Percentiles rank a stretch among this genome's conserved stretches.
These are phyloP conservation scores for Eudasyphora cyanicolor DNA, from an alignment of 2,888 invertebrate genomes.

Conservation along the genomic window DNA sequence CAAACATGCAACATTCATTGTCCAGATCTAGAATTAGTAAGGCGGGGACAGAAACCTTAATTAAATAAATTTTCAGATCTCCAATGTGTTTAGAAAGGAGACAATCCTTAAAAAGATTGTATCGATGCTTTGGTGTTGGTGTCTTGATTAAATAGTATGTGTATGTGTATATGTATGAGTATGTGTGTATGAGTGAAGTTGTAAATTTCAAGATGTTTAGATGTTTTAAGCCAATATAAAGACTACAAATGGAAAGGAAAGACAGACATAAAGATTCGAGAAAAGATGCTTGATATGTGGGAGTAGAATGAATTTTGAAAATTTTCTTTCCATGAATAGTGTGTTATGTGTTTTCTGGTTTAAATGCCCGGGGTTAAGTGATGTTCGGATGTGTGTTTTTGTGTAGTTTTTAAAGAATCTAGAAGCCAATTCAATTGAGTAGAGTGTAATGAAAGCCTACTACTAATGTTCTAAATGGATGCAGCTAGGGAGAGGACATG, in stretches of 20 bases:
- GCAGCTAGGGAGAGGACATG: neutral
- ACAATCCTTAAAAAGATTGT: neutral
- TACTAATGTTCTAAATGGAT: slow-evolving; percentile 18
- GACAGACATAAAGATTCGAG: neutral
- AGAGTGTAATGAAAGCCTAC: slow-evolving; percentile 46
- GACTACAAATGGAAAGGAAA: slow-evolving; percentile 41
- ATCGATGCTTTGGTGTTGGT: neutral
- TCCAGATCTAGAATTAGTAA: neutral
- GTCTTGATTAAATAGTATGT: neutral
- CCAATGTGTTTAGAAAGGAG: neutral
- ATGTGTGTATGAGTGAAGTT: slow-evolving; percentile 38
- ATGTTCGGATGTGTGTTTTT: neutral
- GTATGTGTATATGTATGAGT: slow-evolving; percentile 24
- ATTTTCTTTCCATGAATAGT: neutral
- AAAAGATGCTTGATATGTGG: neutral
- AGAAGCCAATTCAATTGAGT: slow-evolving; percentile 51
- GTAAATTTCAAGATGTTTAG: slow-evolving; percentile 53
- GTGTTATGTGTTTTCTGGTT: neutral
- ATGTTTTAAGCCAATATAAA: slow-evolving; percentile 57
- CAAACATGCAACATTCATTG: slow-evolving; percentile 3
- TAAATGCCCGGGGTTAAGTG: neutral
- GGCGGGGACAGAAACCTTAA: neutral
- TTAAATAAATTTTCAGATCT: neutral
- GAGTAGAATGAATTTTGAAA: neutral
- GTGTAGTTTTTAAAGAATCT: slow-evolving; percentile 23